phyloP scores from a whole-genome alignment of 2,888 invertebrate species.

The Punctoribates punctum region DNA sequence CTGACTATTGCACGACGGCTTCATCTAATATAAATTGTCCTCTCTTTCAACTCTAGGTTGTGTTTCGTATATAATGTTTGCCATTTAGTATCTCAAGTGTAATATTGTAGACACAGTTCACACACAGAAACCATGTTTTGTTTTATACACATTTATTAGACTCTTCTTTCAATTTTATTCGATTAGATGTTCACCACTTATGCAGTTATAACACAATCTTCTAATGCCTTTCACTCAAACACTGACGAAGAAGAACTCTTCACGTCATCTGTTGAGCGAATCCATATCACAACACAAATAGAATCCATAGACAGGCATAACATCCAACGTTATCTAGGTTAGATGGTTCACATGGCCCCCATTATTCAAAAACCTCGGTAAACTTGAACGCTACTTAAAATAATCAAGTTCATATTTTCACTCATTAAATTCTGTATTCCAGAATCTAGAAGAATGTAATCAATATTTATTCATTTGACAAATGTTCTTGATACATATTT shows the following conservation, averaged over 20 bases:
- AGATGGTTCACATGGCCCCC: no score
- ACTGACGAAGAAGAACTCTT: not conserved
- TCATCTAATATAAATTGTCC: slow-evolving; percentile 19
- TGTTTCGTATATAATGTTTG: not conserved
- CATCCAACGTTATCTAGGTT: no score
- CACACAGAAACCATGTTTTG: slow-evolving; percentile 2
- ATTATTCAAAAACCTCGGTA: no score
- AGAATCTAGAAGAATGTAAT: no score
- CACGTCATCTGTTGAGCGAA: not conserved
- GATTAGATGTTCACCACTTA: not conserved
- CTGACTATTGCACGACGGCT: slow-evolving; percentile 20
- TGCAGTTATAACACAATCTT: not conserved
- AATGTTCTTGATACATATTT: no score
- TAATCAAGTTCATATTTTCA: no score
- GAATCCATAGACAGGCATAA: no score
- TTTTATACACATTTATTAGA: slow-evolving; percentile 12
- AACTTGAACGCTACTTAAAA: no score
- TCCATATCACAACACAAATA: no score
- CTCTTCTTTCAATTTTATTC: slow-evolving; percentile 10
- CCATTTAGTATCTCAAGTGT: slow-evolving; percentile 8
- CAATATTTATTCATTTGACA: no score
- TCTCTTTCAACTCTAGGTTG: not conserved
- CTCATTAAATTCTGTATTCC: no score
- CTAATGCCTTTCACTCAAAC: not conserved
- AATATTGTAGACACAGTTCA: slow-evolving; percentile 4